Base-by-base conservation (phyloP, 2,888 invertebrate genomes). In the Lagria hirta region DNA sequence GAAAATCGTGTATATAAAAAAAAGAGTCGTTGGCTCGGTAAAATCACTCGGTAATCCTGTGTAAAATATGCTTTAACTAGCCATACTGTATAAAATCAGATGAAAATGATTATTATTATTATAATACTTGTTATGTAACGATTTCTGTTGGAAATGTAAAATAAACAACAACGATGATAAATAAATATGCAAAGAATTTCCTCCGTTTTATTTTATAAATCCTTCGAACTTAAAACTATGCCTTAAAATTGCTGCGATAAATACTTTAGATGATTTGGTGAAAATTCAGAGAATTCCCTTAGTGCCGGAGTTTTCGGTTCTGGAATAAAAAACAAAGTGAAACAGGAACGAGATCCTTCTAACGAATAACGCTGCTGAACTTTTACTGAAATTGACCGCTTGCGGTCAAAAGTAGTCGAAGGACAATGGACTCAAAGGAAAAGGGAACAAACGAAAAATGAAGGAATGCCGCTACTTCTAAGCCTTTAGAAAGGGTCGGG, bases 371-470 rank as follows among this genome's bases (percentile, higher is more conserved):
- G 62, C 58, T 61, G 55, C 55, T 40, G 52, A 65, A 65, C 62
- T 65, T 66, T 64, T 61, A 57, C 61, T 57, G 62, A 55, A 64
- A 61, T 61, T 65, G 65, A 65, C 64, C 66, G 61, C 60, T 59
- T 62, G 65, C 55, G 66, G 66, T 63, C 40, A 35, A 36, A 44
- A 43, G 51, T 48, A 55, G 51, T 52, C 49, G 55, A 57, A 58
- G 57, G 60, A 58, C 58, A 54, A 42, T 50, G 43, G 35, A 53
- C 49, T 54, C 55, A 54, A 58, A 55, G 57, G 47, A 46, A 54
- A 42, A 45, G 14, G 21, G 18, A 24, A 45, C 14, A 26, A 24
- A 33, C 44, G 40, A 32, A 32, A 43, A 43, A 43, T 35, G 35
- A 43, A 43, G 43, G 43, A 43, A 43, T 43, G 36, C 30, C 14